Conservation (phyloP, 2,888 invertebrate genomes). For the Geophilus truncorum region DNA sequence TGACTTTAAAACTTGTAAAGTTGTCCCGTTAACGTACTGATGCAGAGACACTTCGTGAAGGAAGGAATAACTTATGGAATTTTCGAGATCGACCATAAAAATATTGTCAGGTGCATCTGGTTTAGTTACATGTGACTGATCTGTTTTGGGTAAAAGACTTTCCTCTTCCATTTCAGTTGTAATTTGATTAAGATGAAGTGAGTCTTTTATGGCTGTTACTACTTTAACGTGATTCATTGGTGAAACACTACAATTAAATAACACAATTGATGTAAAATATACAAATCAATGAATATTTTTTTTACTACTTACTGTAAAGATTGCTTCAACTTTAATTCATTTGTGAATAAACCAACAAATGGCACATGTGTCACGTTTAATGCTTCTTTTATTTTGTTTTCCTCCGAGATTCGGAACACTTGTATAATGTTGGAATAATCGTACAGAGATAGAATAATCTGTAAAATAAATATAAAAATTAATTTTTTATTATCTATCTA, state of each 20-base stretch:
- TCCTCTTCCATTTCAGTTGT: background rate
- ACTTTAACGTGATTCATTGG: background rate
- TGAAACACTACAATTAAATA: too few relatives aligned
- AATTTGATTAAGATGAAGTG: background rate
- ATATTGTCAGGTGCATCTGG: constrained; percentile 46
- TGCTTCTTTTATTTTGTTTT: background rate
- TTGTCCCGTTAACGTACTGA: constrained; percentile 64
- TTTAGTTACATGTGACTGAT: constrained; percentile 38
- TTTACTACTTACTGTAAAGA: background rate
- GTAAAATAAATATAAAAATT: background rate
- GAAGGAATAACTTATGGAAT: constrained; percentile 74
- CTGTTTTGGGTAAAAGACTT: background rate
- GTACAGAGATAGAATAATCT: background rate
- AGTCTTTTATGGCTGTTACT: background rate
- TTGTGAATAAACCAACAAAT: background rate
- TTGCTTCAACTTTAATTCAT: background rate
- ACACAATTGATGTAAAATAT: background rate
- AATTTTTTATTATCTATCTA: too few relatives aligned
- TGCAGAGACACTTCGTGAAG: constrained; percentile 74
- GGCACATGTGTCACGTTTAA: background rate
- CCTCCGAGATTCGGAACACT: background rate
- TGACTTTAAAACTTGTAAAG: constrained; percentile 65
- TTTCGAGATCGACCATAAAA: constrained; percentile 82
- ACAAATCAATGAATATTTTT: background rate
- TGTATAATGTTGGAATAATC: background rate